phyloP scores from a whole-genome alignment of 2,888 invertebrate species.

The Amitus sp. region DNA sequence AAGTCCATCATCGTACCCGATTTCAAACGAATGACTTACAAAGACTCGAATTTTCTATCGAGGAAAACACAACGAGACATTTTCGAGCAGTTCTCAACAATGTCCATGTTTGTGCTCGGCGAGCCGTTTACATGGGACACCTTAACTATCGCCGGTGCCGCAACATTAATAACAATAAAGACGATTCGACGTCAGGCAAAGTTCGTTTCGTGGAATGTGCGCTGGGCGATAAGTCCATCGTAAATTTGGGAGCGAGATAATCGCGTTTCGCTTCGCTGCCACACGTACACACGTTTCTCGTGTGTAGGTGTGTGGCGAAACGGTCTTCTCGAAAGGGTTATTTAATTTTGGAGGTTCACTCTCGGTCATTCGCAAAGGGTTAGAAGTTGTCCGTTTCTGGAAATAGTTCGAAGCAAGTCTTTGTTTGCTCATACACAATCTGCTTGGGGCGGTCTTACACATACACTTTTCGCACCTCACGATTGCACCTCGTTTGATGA shows the following conservation, averaged over 20 bases:
- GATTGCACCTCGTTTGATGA: too few relatives aligned
- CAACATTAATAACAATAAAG: too few relatives aligned
- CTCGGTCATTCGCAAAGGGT: background rate
- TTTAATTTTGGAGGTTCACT: background rate
- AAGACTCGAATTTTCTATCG: background rate
- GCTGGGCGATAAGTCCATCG: background rate
- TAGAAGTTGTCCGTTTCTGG: too few relatives aligned
- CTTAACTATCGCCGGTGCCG: too few relatives aligned
- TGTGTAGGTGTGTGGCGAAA: background rate
- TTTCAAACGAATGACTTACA: slow-evolving; percentile 21
- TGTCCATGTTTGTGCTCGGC: background rate
- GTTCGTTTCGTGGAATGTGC: background rate
- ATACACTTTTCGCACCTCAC: slow-evolving; percentile 29
- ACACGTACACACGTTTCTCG: background rate
- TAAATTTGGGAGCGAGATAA: background rate
- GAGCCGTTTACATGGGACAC: too few relatives aligned
- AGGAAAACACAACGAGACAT: background rate
- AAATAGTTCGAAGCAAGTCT: background rate
- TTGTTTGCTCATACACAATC: background rate
- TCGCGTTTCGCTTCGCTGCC: background rate
- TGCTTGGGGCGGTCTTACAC: slow-evolving; percentile 7
- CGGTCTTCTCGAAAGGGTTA: background rate
- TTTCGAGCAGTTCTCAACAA: background rate
- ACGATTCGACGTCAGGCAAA: too few relatives aligned
- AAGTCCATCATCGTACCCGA: slow-evolving; percentile 23